Evolutionary conservation across 2,113 vertebrate species (phyloP).

Genomic region (Rhodinocichla rosea): DNA sequence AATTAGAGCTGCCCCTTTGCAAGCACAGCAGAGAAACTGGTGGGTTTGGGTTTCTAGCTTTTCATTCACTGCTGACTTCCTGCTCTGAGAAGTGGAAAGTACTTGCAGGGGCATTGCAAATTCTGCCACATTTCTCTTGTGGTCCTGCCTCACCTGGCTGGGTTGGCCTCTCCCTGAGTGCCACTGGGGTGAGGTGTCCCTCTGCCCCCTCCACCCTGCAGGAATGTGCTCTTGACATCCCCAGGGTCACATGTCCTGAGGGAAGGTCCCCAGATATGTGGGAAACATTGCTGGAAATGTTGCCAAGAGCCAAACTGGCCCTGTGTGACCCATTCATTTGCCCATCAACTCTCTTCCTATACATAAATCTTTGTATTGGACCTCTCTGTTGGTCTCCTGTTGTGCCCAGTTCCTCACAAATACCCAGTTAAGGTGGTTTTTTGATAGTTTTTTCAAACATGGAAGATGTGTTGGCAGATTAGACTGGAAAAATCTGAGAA

Average conservation of each 20-base stretch:
- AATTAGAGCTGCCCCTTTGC: slow-evolving; percentile 39
- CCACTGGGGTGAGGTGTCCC: rapidly evolving
- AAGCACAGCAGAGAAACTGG: background rate
- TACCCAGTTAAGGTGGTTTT: rapidly evolving
- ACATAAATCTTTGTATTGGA: background rate
- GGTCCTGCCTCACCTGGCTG: rapidly evolving
- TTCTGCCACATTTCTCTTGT: background rate
- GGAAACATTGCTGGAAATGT: background rate
- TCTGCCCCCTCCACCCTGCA: rapidly evolving
- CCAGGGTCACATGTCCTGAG: background rate
- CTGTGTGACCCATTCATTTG: rapidly evolving
- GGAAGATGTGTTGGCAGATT: background rate
- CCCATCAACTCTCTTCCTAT: background rate
- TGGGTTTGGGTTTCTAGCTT: background rate
- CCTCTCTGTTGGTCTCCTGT: background rate
- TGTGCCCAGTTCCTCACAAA: background rate
- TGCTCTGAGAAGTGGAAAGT: background rate
- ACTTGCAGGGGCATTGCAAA: background rate
- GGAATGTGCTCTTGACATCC: background rate
- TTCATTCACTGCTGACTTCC: background rate
- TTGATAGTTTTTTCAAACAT: background rate
- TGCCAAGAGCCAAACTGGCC: background rate
- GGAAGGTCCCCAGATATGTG: background rate
- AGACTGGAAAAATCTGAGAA: background rate
- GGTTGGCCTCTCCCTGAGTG: background rate